Conservation (phyloP, 1,140 invertebrate species). For the Brachionus plicatilis region DNA sequence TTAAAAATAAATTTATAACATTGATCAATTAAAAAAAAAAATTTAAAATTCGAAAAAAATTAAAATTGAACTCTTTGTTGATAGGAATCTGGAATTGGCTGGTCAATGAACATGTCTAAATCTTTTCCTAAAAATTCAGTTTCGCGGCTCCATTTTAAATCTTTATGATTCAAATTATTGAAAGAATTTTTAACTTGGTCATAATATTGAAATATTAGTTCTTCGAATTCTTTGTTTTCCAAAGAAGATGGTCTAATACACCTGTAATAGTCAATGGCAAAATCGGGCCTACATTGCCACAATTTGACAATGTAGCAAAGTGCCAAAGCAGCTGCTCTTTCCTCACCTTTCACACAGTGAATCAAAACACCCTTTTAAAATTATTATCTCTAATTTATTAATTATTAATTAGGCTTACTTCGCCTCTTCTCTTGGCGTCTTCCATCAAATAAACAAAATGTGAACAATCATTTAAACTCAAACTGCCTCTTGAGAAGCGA, state of each 20-base stretch:
- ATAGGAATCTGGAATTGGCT: slow-evolving; percentile 21
- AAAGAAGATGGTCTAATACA: slow-evolving; percentile 16
- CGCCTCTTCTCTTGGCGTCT: not conserved
- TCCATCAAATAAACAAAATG: slow-evolving; percentile 21
- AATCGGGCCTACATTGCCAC: slow-evolving; percentile 32
- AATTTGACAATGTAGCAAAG: slow-evolving; percentile 5
- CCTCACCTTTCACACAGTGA: not conserved
- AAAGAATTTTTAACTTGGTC: not conserved
- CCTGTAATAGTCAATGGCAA: slow-evolving; percentile 6
- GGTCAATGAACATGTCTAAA: not conserved
- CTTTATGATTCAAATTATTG: not conserved
- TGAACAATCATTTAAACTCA: not conserved
- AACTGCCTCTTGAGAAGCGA: not conserved
- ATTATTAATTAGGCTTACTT: not conserved
- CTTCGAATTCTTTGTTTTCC: slow-evolving; percentile 12
- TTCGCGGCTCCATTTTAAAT: slow-evolving; percentile 3
- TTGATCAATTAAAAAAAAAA: not conserved
- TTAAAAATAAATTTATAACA: not conserved
- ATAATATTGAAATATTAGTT: not conserved
- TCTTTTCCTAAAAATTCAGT: slow-evolving; percentile 35
- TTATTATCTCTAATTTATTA: too few species aligned
- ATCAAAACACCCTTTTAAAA: slow-evolving; percentile 22
- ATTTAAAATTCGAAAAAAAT: not conserved
- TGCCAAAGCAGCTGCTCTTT: slow-evolving; percentile 19
- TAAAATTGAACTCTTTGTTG: slow-evolving; percentile 5